These are phyloP conservation scores for Sylvietta virens DNA, from an alignment of 2,113 vertebrate species.

Conservation along the genomic window DNA sequence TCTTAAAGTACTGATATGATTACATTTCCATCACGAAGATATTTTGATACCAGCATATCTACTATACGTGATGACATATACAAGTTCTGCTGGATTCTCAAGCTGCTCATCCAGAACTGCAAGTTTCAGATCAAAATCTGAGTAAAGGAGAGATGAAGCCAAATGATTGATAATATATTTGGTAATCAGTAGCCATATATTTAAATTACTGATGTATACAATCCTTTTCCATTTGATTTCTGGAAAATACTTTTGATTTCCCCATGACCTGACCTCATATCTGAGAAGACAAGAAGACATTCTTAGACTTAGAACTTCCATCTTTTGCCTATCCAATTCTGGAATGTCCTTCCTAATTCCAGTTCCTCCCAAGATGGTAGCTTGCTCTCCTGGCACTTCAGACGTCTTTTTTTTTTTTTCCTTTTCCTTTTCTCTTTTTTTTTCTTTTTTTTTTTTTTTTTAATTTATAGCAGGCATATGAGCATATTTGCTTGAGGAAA, in stretches of 20 bases:
- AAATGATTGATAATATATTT: neutral
- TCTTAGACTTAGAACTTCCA: neutral
- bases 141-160: neutral
- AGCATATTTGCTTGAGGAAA: neutral
- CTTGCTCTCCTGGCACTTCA: neutral
- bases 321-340: neutral
- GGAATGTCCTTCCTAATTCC: neutral
- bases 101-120: neutral
- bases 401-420: neutral
- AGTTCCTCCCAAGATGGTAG: neutral
- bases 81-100: neutral
- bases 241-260: neutral
- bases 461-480: neutral
- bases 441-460: too few species aligned
- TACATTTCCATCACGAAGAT: neutral
- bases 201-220: neutral
- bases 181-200: neutral
- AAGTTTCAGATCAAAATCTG: neutral
- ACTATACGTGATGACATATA: neutral
- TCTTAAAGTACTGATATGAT: neutral
- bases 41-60: neutral
- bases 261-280: neutral
- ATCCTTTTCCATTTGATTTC: neutral
- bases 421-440: too few species aligned
- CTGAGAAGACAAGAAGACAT: neutral